Percentiles rank a stretch among this genome's conserved stretches.
These are phyloP conservation scores for Peromyscus melanophrys DNA, from an alignment of 2,797 vertebrate species.

Conservation along the genomic window DNA sequence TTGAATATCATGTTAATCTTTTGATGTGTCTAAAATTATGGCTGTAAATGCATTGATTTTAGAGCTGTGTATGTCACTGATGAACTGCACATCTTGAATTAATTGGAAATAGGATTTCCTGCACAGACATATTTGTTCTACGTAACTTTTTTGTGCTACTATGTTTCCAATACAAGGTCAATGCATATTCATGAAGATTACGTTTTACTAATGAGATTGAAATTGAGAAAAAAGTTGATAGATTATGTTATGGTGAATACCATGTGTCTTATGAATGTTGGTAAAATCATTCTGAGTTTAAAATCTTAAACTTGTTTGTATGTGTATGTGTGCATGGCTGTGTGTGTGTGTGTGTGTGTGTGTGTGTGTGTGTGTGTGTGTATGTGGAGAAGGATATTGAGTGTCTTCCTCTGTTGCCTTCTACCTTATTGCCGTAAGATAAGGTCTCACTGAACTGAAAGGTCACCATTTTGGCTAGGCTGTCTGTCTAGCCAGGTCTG, in stretches of 20 bases:
- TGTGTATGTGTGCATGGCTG: background rate
- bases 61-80: background rate
- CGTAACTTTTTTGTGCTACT: background rate
- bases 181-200: background rate
- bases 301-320: background rate
- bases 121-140: slow-evolving; percentile 35
- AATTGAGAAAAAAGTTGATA: background rate
- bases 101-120: slow-evolving; percentile 64
- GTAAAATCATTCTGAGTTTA: slow-evolving; percentile 18
- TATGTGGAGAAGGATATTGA: background rate
- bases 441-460: background rate
- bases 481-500: background rate
- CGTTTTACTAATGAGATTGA: background rate
- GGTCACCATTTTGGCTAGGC: background rate
- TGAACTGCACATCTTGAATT: slow-evolving; percentile 34
- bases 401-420: background rate
- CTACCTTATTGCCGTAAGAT: background rate
- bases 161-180: slow-evolving; percentile 35
- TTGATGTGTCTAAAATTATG: slow-evolving; percentile 47
- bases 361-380: background rate
- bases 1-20: slow-evolving; percentile 64
- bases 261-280: slow-evolving; percentile 5
- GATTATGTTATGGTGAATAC: background rate
- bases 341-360: background rate
- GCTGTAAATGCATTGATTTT: slow-evolving; percentile 48